These are phyloP conservation scores for Meghimatium bilineatum DNA, from an alignment of 2,888 invertebrate genomes.

Conservation along the genomic window DNA sequence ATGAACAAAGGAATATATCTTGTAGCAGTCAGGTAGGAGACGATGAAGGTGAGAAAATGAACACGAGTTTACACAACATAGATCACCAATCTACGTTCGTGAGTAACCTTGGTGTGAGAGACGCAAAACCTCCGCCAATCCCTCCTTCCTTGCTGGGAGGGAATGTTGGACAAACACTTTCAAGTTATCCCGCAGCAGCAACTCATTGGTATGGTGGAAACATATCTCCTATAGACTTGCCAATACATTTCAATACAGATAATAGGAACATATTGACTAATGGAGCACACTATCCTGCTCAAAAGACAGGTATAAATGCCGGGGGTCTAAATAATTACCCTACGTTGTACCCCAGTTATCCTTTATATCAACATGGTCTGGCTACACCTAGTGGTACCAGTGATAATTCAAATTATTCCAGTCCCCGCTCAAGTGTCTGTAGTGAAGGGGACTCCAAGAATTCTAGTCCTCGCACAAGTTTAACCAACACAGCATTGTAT, in stretches of 20 bases:
- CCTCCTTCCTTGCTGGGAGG: slow-evolving; percentile 50
- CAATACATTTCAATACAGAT: slow-evolving; percentile 22
- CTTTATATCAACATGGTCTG: slow-evolving; percentile 50
- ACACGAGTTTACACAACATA: slow-evolving; percentile 43
- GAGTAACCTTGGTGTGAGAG: slow-evolving; percentile 49
- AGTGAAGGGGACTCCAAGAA: slow-evolving; percentile 72
- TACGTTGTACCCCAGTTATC: slow-evolving; percentile 47
- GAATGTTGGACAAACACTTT: slow-evolving; percentile 33
- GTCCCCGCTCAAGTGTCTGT: slow-evolving; percentile 75
- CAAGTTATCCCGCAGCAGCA: slow-evolving; percentile 30
- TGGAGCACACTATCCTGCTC: slow-evolving; percentile 62
- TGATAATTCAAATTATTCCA: slow-evolving; percentile 61
- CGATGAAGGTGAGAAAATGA: slow-evolving; percentile 49
- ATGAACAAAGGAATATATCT: slow-evolving; percentile 45
- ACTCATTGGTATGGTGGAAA: slow-evolving; percentile 46
- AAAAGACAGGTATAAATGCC: slow-evolving; percentile 48
- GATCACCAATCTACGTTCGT: slow-evolving; percentile 50
- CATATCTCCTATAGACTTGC: slow-evolving; percentile 24
- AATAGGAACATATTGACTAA: slow-evolving; percentile 62
- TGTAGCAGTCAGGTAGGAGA: slow-evolving; percentile 28
- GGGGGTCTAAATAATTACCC: slow-evolving; percentile 40
- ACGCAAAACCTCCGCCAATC: slow-evolving; percentile 53
- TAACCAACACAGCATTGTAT: slow-evolving; percentile 65
- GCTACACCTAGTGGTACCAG: not conserved
- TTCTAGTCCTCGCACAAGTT: slow-evolving; percentile 70